Evolutionary conservation across 2,888 invertebrate species (phyloP).

Genomic region (Drosophila tripunctata): DNA sequence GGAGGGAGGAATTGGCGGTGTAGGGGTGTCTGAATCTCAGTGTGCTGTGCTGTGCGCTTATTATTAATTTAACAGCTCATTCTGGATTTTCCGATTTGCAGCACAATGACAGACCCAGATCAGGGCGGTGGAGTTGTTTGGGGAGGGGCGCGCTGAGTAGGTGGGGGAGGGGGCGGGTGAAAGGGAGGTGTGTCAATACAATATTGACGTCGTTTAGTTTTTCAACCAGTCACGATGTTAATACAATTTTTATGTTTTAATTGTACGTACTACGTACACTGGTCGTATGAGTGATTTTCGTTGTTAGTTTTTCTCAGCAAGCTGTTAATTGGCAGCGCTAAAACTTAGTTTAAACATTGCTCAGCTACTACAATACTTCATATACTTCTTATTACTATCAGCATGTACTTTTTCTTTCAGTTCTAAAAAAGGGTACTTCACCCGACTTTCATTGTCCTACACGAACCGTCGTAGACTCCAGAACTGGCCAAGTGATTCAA

Average conservation of each 20-base stretch:
- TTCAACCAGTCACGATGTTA: conserved; percentile 78
- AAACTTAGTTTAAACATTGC: conserved; percentile 51
- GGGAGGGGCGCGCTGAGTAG: no score
- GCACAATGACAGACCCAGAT: conserved; percentile 20
- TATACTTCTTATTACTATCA: conserved; percentile 38
- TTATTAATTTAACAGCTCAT: conserved; percentile 78
- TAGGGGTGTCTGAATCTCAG: not conserved
- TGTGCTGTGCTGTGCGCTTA: conserved; percentile 55
- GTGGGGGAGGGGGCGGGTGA: not conserved
- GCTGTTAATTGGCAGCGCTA: conserved; percentile 67
- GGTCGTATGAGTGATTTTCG: conserved; percentile 75
- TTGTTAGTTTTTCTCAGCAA: conserved; percentile 67
- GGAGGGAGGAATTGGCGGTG: not conserved
- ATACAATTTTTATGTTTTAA: conserved; percentile 79
- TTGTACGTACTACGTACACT: conserved; percentile 52
- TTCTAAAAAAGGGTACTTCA: conserved; percentile 56
- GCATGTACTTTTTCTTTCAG: conserved; percentile 26
- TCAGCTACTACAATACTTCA: no score
- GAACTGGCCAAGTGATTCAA: conserved; percentile 46
- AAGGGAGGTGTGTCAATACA: conserved; percentile 29
- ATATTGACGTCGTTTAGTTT: conserved; percentile 58
- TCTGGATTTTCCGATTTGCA: conserved; percentile 73
- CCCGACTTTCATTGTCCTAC: conserved; percentile 20
- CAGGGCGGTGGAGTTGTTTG: conserved; percentile 1
- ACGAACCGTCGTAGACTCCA: not conserved